These are phyloP conservation scores for Discoglossus pictus DNA, from an alignment of 2,797 vertebrate genomes.

Conservation along the genomic window DNA sequence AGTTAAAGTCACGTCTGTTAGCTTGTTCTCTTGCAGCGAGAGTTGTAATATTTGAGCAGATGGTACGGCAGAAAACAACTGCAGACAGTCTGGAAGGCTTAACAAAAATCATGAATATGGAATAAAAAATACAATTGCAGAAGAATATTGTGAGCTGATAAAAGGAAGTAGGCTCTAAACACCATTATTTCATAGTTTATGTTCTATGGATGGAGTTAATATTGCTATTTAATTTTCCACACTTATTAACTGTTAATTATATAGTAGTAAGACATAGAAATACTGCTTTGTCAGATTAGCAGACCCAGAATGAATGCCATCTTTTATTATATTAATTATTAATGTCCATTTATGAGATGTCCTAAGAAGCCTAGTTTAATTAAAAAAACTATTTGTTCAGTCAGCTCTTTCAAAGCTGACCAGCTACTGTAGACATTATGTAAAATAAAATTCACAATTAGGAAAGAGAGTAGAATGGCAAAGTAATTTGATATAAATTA, in stretches of 20 bases:
- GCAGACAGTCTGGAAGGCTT: slow-evolving; percentile 34
- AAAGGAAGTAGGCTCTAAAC: slow-evolving; percentile 58
- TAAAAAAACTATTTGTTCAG: background rate
- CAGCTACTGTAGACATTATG: too few species aligned
- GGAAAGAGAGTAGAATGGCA: too few species aligned
- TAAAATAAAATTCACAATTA: too few species aligned
- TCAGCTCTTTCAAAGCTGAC: background rate
- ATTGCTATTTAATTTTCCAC: background rate
- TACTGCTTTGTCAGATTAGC: background rate
- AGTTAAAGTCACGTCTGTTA: slow-evolving; percentile 62
- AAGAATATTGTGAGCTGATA: slow-evolving; percentile 58
- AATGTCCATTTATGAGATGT: background rate
- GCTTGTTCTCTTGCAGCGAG: slow-evolving; percentile 65
- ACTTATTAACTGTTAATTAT: background rate
- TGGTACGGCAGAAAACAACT: slow-evolving; percentile 59
- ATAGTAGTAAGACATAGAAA: background rate
- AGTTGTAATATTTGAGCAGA: slow-evolving; percentile 66
- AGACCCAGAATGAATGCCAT: background rate
- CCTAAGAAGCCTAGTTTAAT: background rate
- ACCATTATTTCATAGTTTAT: slow-evolving; percentile 56
- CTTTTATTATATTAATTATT: background rate
- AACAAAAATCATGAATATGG: slow-evolving; percentile 52
- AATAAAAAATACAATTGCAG: slow-evolving; percentile 55
- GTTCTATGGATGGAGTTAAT: slow-evolving; percentile 38
- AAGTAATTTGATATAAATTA: too few species aligned